Evolutionary conservation across 2,113 vertebrate species (phyloP).

Genomic region (Heteronetta atricapilla): DNA sequence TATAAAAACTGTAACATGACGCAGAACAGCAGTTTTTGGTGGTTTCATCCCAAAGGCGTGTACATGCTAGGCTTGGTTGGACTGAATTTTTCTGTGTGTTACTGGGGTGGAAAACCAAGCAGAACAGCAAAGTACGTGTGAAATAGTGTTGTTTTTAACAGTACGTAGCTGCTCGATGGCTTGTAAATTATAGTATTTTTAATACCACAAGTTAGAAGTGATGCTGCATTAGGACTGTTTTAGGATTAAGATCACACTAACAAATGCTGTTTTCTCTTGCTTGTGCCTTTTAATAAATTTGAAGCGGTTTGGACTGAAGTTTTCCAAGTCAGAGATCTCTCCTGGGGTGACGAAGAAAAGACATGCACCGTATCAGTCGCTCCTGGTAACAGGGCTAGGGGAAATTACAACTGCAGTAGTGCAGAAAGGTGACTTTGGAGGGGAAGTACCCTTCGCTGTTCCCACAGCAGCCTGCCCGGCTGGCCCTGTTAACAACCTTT

Average conservation of each 20-base stretch:
- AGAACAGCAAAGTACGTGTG: not conserved
- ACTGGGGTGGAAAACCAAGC: not conserved
- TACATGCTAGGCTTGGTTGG: not conserved
- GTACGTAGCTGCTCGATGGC: accelerated
- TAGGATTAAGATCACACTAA: not conserved
- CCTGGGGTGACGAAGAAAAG: not conserved
- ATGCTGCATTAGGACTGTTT: not conserved
- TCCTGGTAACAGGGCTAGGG: not conserved
- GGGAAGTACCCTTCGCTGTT: not conserved
- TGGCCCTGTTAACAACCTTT: not conserved
- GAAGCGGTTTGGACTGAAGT: not conserved
- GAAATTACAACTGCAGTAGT: not conserved
- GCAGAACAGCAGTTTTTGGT: not conserved
- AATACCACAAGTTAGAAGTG: not conserved
- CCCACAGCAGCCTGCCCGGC: not conserved
- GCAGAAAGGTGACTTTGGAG: slow-evolving; percentile 37
- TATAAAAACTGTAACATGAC: not conserved
- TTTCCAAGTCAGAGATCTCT: not conserved
- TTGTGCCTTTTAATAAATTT: not conserved
- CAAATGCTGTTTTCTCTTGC: not conserved
- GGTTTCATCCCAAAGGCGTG: not conserved
- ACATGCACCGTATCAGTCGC: accelerated
- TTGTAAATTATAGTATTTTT: not conserved
- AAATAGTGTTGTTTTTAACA: not conserved
- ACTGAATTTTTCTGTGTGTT: not conserved